Base-by-base conservation (phyloP, 1,140 invertebrate genomes). In the Ceratosolen fusciceps region DNA sequence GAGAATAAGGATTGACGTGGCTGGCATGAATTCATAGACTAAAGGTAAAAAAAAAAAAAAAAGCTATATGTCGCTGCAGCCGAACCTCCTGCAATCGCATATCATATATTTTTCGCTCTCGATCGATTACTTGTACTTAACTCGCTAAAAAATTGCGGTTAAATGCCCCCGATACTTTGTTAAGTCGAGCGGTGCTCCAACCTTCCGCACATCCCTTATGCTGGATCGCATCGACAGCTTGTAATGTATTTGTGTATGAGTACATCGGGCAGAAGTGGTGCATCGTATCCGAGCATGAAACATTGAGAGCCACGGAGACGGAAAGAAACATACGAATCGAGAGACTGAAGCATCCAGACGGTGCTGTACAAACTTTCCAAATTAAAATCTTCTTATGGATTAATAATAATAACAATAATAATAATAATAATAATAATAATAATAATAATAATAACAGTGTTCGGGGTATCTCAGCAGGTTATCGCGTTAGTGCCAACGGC, bases 221-320 rank as follows among this genome's bases (percentile, higher is more conserved):
- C 21, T 62, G 54, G 68, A 74, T 82, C 79, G 37, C 54, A 34
- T 39, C 72, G 70, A 74, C 70, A 74, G 65, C n/a, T 34, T 65
- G 72, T 62, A n/a, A n/a, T n/a, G n/a, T n/a, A n/a, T 80, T 79
- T 68, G 58, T 68, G 60, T 79, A 68, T 34, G 47, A 47, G 31
- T 39, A 37, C 19, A 60, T 19, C 7, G 37, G 65, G 24, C 29
- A 73, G 8, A n/a, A 47, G 7, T 47, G 43, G 49, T 52, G n/a
- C n/a, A n/a, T n/a, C n/a, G n/a, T n/a, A n/a, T n/a, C n/a, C n/a
- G n/a, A n/a, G n/a, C n/a, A 43, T 43, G 12, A 12, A 43, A 12
- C 39, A 43, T 43, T 43, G 39, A 43, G 39, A 43, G 39, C 5
- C 39, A 43, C 12, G 39, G 12, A 43, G 12, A 58, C 34, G 43